A percentile compares a stretch with the other conserved stretches of the same genome.
phyloP scores from a whole-genome alignment of 2,113 vertebrate genomes.

The Thalassarche chlororhynchos region DNA sequence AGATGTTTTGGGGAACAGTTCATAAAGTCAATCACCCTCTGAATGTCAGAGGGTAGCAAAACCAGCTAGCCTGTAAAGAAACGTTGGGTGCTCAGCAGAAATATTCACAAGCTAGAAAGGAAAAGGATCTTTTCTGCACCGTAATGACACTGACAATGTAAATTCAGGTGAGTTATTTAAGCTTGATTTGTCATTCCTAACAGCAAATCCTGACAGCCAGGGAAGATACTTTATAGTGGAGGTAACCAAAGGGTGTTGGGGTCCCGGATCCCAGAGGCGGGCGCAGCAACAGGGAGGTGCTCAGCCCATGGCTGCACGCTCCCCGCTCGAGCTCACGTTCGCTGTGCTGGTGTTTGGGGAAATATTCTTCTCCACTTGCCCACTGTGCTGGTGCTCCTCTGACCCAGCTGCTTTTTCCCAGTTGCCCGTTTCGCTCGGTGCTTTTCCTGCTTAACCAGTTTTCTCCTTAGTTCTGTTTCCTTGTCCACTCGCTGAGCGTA shows the following conservation, averaged over 20 bases:
- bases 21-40: neutral
- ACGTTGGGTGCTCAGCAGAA: neutral
- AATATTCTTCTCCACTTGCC: neutral
- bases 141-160: neutral
- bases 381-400: neutral
- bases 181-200: neutral
- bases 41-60: neutral
- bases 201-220: neutral
- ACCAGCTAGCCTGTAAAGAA: neutral
- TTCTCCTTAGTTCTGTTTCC: neutral
- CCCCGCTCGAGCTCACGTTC: too few relatives aligned
- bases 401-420: neutral
- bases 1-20: neutral
- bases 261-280: fast-evolving
- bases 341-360: neutral
- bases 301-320: neutral
- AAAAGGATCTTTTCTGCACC: neutral
- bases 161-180: neutral
- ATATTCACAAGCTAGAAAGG: neutral
- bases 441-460: neutral
- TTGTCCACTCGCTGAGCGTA: fast-evolving
- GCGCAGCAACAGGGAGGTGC: neutral
- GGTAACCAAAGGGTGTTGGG: too few relatives aligned
- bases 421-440: neutral
- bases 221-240: neutral